Conservation (phyloP, 2,888 invertebrate species). For the Biston stratarius region DNA sequence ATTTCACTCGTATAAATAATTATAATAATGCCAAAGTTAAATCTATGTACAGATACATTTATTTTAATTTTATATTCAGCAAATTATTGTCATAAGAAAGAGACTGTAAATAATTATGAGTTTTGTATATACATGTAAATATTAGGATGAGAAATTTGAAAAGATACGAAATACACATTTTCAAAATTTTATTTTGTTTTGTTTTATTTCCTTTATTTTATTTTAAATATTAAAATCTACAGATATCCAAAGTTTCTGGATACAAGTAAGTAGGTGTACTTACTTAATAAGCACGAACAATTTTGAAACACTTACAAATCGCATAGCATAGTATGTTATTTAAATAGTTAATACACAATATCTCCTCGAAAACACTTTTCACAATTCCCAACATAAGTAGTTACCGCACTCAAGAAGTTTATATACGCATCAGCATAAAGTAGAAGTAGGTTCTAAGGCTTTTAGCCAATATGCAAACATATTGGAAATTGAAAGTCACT, state of each 20-base stretch:
- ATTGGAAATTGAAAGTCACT: slow-evolving; percentile 67
- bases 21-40: slow-evolving; percentile 82
- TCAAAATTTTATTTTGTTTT: slow-evolving; percentile 80
- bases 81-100: slow-evolving; percentile 61
- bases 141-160: slow-evolving; percentile 65
- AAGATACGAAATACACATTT: slow-evolving; percentile 78
- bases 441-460: slow-evolving; percentile 51
- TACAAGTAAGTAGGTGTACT: background rate
- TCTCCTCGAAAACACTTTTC: slow-evolving; percentile 30
- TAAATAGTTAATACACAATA: background rate
- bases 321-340: too few relatives aligned
- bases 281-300: background rate
- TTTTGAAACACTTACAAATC: too few relatives aligned
- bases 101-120: slow-evolving; percentile 77
- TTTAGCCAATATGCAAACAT: slow-evolving; percentile 64
- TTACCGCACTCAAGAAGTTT: slow-evolving; percentile 48
- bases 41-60: slow-evolving; percentile 82
- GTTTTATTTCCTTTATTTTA: slow-evolving; percentile 71
- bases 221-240: background rate
- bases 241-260: background rate
- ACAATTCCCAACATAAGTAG: slow-evolving; percentile 46
- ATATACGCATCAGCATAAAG: slow-evolving; percentile 49
- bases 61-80: slow-evolving; percentile 66
- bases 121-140: slow-evolving; percentile 79
- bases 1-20: slow-evolving; percentile 52